Evolutionary conservation across 1,140 invertebrate species (phyloP).

Genomic region (Trichonephila clavipes): DNA sequence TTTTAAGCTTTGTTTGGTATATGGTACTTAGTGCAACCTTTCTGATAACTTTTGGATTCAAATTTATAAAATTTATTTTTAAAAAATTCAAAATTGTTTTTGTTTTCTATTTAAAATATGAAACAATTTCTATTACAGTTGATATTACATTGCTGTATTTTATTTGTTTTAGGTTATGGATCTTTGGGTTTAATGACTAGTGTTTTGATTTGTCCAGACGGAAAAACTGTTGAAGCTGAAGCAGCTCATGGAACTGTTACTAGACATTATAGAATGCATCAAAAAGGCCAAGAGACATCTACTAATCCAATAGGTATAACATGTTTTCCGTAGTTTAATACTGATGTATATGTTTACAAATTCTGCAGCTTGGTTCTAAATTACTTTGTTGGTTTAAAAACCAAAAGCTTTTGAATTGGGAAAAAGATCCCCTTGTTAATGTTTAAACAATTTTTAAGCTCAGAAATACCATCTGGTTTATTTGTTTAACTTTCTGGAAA

Average conservation of each 20-base stretch:
- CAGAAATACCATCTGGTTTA: neutral
- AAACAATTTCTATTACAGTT: too few species aligned
- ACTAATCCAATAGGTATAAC: constrained; percentile 94
- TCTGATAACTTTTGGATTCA: too few species aligned
- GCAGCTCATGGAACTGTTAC: constrained; percentile 99
- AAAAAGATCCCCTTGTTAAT: neutral
- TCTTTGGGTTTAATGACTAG: constrained; percentile 96
- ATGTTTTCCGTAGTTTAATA: too few species aligned
- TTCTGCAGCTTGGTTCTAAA: too few species aligned
- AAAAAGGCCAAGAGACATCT: constrained; percentile 97
- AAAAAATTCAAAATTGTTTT: too few species aligned
- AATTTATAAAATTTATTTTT: too few species aligned
- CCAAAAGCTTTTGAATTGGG: neutral
- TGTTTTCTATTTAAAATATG: too few species aligned
- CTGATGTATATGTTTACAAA: too few species aligned
- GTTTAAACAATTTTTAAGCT: neutral
- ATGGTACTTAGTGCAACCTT: too few species aligned
- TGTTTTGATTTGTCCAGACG: constrained; percentile 96
- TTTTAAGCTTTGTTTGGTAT: too few species aligned
- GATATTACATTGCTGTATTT: neutral
- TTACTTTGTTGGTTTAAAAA: neutral
- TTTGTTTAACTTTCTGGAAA: too few species aligned
- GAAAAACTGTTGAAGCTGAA: constrained; percentile 97
- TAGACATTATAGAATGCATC: constrained; percentile 95
- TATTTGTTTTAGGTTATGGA: constrained; percentile 84